Evolutionary conservation across 2,888 invertebrate species (phyloP), one percentile per base, ranked within the genome.

Genomic region (Diaperis boleti): DNA sequence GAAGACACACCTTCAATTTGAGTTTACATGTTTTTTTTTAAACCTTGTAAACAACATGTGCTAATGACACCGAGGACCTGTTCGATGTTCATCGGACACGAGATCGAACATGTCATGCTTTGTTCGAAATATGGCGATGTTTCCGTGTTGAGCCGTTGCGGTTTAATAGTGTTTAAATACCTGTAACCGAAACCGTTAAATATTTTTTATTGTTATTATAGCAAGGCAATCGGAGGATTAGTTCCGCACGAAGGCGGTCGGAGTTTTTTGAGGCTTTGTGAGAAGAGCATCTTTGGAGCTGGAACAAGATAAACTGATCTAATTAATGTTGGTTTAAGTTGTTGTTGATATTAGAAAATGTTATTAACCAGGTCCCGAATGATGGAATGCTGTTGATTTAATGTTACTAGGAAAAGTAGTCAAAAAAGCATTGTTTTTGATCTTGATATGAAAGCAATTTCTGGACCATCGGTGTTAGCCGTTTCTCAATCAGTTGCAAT

Each of bases 221-320:
- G 20, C 45, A 26, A 45, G 45, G 45, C 20, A 17, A 45, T 29
- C 11, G 15, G 5, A n/a, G 15, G 29, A 45, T 45, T 26, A 26
- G 45, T 45, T 45, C 45, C 45, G 45, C 45, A 26, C 29, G 45
- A 45, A 14, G 41, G 15, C 39, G n/a, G n/a, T n/a, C n/a, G n/a
- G n/a, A n/a, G n/a, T n/a, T n/a, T n/a, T n/a, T n/a, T n/a, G n/a
- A n/a, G n/a, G n/a, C n/a, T n/a, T n/a, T n/a, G n/a, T n/a, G n/a
- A n/a, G n/a, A n/a, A n/a, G n/a, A n/a, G n/a, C n/a, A n/a, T n/a
- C n/a, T n/a, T n/a, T n/a, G n/a, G n/a, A n/a, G n/a, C n/a, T n/a
- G n/a, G n/a, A n/a, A n/a, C n/a, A n/a, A n/a, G n/a, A n/a, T n/a
- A n/a, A n/a, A n/a, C n/a, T n/a, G n/a, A n/a, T n/a, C n/a, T n/a